phyloP scores from a whole-genome alignment of 2,888 invertebrate genomes.

The Nomada ruficornis region DNA sequence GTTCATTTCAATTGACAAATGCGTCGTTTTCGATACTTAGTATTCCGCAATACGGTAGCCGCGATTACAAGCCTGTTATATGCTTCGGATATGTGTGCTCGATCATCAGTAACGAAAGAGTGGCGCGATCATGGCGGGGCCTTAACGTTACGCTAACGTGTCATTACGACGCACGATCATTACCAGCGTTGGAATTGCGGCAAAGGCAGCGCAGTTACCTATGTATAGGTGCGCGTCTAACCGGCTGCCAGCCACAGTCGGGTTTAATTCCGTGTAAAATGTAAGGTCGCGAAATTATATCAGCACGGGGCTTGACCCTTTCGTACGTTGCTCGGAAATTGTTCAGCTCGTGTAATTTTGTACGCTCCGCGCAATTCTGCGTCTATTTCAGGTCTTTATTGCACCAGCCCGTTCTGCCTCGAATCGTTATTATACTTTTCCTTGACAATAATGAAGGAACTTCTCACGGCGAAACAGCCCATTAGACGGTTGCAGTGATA shows the following conservation, averaged over 20 bases:
- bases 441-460: conserved; percentile 39
- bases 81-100: conserved; percentile 37
- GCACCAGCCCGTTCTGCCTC: not conserved
- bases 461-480: conserved; percentile 40
- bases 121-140: conserved; percentile 37
- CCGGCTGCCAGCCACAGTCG: not conserved
- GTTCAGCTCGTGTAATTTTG: conserved; percentile 39
- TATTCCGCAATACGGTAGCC: conserved; percentile 53
- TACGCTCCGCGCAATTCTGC: not conserved
- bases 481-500: conserved; percentile 35
- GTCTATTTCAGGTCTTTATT: conserved; percentile 4
- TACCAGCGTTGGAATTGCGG: conserved; percentile 53
- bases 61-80: conserved; percentile 41
- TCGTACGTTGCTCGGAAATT: conserved; percentile 20
- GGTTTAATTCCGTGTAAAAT: conserved; percentile 40
- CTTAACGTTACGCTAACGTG: conserved; percentile 56
- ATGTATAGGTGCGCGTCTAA: not conserved
- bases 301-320: conserved; percentile 47
- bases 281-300: conserved; percentile 64
- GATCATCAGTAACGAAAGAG: conserved; percentile 64
- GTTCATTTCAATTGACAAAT: conserved; percentile 37
- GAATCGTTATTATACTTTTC: conserved; percentile 37
- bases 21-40: conserved; percentile 44
- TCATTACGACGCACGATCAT: conserved; percentile 64
- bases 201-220: conserved; percentile 19